Base-by-base conservation (phyloP, 2,113 vertebrate genomes). In the Brachyhypopomus gauderio region DNA sequence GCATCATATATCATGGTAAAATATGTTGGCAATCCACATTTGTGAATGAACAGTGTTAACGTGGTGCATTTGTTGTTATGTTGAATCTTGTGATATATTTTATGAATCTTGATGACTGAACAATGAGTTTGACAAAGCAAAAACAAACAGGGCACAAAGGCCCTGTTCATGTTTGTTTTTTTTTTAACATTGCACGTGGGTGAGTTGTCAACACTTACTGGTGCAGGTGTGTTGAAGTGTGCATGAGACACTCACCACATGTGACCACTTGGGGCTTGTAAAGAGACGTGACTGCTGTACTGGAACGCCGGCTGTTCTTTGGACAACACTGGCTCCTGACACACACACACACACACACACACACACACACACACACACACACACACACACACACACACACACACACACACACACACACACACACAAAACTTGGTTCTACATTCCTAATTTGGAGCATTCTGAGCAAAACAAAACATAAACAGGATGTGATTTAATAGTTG, bases 291-390 rank as follows among this genome's bases (percentile, higher is more conserved):
- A 88, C 95, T 96, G 91, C 95, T 96, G 75, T 96, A 96, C 87
- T 96, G 95, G 91, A 96, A 96, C 0, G 95, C 95, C 0, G 95
- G 95, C 89, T 96, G 95, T 73, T 96, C 95, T 90, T 96, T 96
- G 64, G 95, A 96, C 71, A 96, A 87, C 83, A 96, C 95, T 5
- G 95, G 95, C 80, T 96, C 95, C 95, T 96, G 83, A 22, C 66
- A 78, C 17, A 72, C 71, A 77, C 36, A 67, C 20, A 81, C 27
- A 55, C 20, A 75, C 34, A 36, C 22, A 60, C 66, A 59, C 27
- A 60, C 19, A 66, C 58, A 67, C 45, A 9, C 41, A 41, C 41
- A 7, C 25, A n/a, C 19, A 60, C 9, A n/a, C 4, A 52, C 38
- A 25, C 6, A 41, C 14, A 52, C 34, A 12, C 25, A n/a, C 19